Base-by-base conservation (phyloP, 2,113 vertebrate genomes). In the Macquaria ambigua region DNA sequence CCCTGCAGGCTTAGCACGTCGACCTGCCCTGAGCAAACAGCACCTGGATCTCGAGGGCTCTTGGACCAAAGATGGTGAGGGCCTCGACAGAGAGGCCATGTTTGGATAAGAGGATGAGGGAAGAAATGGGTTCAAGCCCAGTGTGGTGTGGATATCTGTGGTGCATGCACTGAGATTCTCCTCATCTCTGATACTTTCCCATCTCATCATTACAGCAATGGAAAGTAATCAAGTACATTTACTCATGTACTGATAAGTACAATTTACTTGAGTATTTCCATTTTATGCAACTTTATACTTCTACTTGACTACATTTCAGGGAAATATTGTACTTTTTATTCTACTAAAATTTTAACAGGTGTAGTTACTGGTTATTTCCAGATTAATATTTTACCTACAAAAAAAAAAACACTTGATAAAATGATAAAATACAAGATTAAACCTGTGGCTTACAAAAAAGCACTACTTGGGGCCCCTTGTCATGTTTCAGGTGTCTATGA, bases 21-120 rank as follows among this genome's bases (percentile, higher is more conserved):
- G 10, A 39, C 64, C 88, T 82, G 76, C 84, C 82, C 78, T 89
- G 72, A 92, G 89, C 89, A 92, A 90, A 93, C 87, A 91, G 77
- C 71, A 74, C 48, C 82, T 34, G 85, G 28, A 41, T 77, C 37
- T 58, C 52, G 0, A 23, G 41, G 52, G 21, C 68, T 70, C 56
- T 34, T 75, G 82, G 41, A 72, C 85, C 85, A 86, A 77, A 87
- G 69, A 86, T 70, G 79, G 67, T 8, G 58, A 46, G 43, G 53
- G 62, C 46, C 34, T 83, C 23, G 0, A 79, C 63, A 59, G 11
- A 81, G 70, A 75, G 4, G 56, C 73, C 62, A 62, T 82, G 76
- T 87, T 89, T 87, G 86, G 85, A 61, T 53, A 41, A 73, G 28
- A 74, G 53, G 69, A 71, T 61, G 79, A 81, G 61, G 53, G 53